phyloP scores from a whole-genome alignment of 2,797 vertebrate genomes.

The Chaunax sp. region DNA sequence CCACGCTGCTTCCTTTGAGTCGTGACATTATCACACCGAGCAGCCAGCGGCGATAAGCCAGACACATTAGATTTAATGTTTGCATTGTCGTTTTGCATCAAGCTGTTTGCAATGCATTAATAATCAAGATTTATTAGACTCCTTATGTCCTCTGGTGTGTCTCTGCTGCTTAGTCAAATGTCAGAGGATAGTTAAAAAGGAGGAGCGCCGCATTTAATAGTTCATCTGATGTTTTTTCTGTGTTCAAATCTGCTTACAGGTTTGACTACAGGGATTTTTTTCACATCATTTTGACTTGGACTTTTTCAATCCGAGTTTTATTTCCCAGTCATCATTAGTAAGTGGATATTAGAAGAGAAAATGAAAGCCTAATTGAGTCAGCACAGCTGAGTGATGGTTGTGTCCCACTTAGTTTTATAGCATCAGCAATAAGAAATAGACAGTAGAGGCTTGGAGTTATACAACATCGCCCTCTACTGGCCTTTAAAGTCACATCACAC shows the following conservation, averaged over 20 bases:
- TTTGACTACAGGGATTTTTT: background rate
- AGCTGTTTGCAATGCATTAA: slow-evolving; percentile 26
- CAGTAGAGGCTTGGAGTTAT: slow-evolving; percentile 14
- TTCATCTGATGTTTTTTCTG: slow-evolving; percentile 19
- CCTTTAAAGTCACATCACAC: slow-evolving; percentile 22
- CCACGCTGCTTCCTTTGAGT: slow-evolving; percentile 39
- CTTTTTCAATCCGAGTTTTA: background rate
- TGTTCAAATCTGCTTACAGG: slow-evolving; percentile 3
- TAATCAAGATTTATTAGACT: slow-evolving; percentile 11
- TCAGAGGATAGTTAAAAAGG: background rate
- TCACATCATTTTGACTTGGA: background rate
- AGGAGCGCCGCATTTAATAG: background rate
- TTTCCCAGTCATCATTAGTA: slow-evolving; percentile 20
- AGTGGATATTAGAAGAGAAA: slow-evolving; percentile 19
- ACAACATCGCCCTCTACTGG: slow-evolving; percentile 69
- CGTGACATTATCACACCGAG: slow-evolving; percentile 58
- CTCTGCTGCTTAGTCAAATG: slow-evolving; percentile 13
- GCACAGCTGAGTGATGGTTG: slow-evolving; percentile 29
- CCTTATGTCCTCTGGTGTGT: slow-evolving; percentile 13
- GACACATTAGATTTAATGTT: slow-evolving; percentile 21
- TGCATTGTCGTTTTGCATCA: slow-evolving; percentile 27
- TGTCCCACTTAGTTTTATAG: slow-evolving; percentile 20
- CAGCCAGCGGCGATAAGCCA: slow-evolving; percentile 49
- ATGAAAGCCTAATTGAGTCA: slow-evolving; percentile 14
- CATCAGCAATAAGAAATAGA: background rate